Evolutionary conservation across 2,888 invertebrate genomes (phyloP).

Genomic region (Rhagonycha lutea): DNA sequence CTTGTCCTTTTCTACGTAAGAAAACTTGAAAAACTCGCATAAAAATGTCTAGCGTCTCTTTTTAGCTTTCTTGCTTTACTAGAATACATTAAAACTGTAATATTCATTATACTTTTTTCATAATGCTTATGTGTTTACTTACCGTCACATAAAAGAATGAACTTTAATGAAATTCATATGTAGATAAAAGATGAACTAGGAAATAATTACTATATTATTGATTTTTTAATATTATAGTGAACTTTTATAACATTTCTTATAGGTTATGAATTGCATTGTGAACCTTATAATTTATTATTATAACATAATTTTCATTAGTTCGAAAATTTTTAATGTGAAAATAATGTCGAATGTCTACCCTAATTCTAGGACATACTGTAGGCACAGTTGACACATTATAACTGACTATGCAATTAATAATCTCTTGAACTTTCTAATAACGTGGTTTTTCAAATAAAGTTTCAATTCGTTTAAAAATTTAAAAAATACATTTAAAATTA

Average conservation of each 20-base stretch:
- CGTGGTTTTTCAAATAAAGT: no score
- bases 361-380: no score
- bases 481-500: no score
- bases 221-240: not conserved
- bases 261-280: not conserved
- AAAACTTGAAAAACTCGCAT: conserved; percentile 9
- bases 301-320: not conserved
- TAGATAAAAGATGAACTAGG: not conserved
- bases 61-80: conserved; percentile 9
- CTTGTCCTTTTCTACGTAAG: conserved; percentile 29
- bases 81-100: not conserved
- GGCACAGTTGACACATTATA: no score
- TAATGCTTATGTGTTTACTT: not conserved
- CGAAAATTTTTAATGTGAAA: no score
- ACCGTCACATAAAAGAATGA: not conserved
- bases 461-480: no score
- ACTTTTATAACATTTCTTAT: not conserved
- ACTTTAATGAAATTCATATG: not conserved
- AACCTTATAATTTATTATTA: not conserved
- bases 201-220: not conserved
- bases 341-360: no score
- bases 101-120: conserved; percentile 1
- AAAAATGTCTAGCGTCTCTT: conserved; percentile 11
- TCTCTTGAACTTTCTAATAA: no score
- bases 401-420: no score